Evolutionary conservation across 2,797 vertebrate species (phyloP), one percentile per base, ranked within the genome.

Genomic region (Hemibagrus guttatus): DNA sequence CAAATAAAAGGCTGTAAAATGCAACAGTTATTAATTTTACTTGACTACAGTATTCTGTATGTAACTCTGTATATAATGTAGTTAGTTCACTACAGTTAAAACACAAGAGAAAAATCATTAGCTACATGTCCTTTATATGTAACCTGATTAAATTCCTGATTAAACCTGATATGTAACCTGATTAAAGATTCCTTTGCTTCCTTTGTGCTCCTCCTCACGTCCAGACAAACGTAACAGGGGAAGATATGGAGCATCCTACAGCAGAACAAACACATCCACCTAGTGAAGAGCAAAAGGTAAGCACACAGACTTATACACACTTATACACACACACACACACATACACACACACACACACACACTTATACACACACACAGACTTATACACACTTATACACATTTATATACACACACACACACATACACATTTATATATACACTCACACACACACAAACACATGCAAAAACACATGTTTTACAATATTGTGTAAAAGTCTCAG

Each of bases 191-290:
- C 69, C 35, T 39, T 39, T 69, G 11, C n/a, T 63, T 21, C 42
- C 31, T 49, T 31, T 83, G 71, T 64, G 14, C 2, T 0, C 72
- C 5, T 84, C 26, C 17, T 74, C 84, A 91, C 91, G 46, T 23
- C 74, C 82, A 89, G 42, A 88, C 76, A 3, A 89, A 88, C 81
- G 39, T 90, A 87, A 91, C 91, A 0, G 91, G 86, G 72, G 97
- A 96, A 49, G 46, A 1, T 97, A 95, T 97, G 92, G 94, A 93
- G 69, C 93, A 90, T 84, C 84, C 86, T 9, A 59, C 90, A 42
- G 71, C 88, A 87, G 89, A 87, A 35, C 78, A 90, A 14, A 59
- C 13, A 21, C 23, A 6, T 54, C 28, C 13, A 66, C 84, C 68
- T 61, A 69, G 1, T 23, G 82, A 66, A n/a, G 82, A 82, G 4